These are phyloP conservation scores for Sinonovacula constricta DNA, from an alignment of 1,140 invertebrate genomes.

Conservation along the genomic window DNA sequence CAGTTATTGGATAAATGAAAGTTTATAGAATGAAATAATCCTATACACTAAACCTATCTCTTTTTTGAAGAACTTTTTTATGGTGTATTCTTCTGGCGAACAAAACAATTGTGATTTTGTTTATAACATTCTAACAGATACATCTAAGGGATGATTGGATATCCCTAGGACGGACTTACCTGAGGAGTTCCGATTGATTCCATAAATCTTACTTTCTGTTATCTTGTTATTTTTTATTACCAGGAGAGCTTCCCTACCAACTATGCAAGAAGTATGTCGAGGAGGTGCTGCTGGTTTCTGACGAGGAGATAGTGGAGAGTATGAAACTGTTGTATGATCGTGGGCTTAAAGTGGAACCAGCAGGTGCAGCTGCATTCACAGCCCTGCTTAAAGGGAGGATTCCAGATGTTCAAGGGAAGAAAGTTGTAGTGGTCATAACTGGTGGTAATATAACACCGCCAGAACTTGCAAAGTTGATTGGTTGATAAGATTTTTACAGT, in stretches of 20 bases:
- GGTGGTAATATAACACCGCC: slow-evolving; percentile 72
- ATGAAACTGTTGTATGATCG: slow-evolving; percentile 66
- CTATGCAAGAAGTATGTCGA: slow-evolving; percentile 70
- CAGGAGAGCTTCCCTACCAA: slow-evolving; percentile 66
- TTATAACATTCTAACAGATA: background rate
- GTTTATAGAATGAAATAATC: too few relatives aligned
- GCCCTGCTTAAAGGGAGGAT: slow-evolving; percentile 65
- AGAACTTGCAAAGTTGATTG: slow-evolving; percentile 57
- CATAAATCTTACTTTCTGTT: background rate
- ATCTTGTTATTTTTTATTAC: slow-evolving; percentile 13
- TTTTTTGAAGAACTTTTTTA: too few relatives aligned
- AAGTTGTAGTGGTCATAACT: slow-evolving; percentile 70
- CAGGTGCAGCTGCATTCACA: slow-evolving; percentile 73
- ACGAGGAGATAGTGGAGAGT: slow-evolving; percentile 66
- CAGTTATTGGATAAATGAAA: too few relatives aligned
- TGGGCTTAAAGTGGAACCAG: slow-evolving; percentile 74
- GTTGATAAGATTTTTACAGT: too few relatives aligned
- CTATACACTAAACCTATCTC: too few relatives aligned
- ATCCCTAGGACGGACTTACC: too few relatives aligned
- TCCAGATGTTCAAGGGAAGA: slow-evolving; percentile 68
- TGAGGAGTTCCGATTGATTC: background rate
- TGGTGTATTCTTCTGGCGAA: too few relatives aligned
- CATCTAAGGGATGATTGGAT: too few relatives aligned
- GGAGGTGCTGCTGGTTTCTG: slow-evolving; percentile 70
- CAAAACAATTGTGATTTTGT: too few relatives aligned